A percentile compares a stretch with the other conserved stretches of the same genome.
phyloP scores from a whole-genome alignment of 1,140 invertebrate genomes.

The Dreissena rostriformis region DNA sequence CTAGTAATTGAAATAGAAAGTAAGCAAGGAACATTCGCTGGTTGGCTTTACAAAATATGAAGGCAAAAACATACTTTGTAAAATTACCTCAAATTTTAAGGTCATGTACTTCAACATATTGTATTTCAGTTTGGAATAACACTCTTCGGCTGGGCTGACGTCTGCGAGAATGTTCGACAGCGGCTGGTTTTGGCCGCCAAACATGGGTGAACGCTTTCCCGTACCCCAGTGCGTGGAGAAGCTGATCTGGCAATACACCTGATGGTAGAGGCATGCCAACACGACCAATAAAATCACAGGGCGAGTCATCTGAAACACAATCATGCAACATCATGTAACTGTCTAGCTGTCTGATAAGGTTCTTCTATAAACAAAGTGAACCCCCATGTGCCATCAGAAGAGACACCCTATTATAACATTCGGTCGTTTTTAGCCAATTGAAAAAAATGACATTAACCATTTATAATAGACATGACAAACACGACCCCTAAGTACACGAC shows the following conservation, averaged over 20 bases:
- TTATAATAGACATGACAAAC: not conserved
- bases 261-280: not conserved
- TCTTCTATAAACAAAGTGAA: not conserved
- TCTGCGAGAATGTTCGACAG: conserved; percentile 1
- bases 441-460: not conserved
- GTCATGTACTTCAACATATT: conserved; percentile 21
- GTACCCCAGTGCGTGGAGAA: conserved; percentile 35
- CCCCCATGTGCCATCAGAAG: not conserved
- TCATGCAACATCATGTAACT: not conserved
- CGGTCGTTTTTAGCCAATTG: not conserved
- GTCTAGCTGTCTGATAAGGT: not conserved
- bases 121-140: conserved; percentile 9
- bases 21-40: too few species aligned
- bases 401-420: not conserved
- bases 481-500: not conserved
- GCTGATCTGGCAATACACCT: not conserved
- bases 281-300: not conserved
- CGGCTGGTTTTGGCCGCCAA: not conserved
- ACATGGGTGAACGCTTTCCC: conserved; percentile 29
- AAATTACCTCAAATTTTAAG: conserved; percentile 23
- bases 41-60: too few species aligned
- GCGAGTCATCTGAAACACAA: not conserved
- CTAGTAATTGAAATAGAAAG: too few species aligned
- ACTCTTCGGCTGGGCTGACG: not conserved
- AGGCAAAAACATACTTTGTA: too few species aligned